A percentile compares a stretch with the other conserved stretches of the same genome.
These are phyloP conservation scores for Ramphastos sulfuratus DNA, from an alignment of 2,113 vertebrate species.

Conservation along the genomic window DNA sequence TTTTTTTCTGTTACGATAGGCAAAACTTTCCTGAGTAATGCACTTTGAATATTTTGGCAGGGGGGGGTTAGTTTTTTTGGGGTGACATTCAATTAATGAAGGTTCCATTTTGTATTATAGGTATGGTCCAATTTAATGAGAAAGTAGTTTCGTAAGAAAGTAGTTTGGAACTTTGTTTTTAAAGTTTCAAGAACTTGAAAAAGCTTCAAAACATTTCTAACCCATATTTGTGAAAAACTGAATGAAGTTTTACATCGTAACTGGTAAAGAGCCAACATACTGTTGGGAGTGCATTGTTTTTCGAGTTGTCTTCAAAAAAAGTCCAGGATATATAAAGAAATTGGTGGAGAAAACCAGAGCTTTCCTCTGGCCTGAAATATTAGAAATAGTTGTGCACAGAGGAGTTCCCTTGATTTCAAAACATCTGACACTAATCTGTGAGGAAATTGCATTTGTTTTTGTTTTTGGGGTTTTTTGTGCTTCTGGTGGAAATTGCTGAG, in stretches of 20 bases:
- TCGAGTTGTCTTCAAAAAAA: background rate
- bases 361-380: background rate
- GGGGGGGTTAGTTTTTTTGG: background rate
- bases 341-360: fast-evolving
- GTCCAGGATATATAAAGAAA: background rate
- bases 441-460: background rate
- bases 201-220: background rate
- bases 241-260: background rate
- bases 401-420: background rate
- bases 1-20: background rate
- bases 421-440: background rate
- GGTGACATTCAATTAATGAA: background rate
- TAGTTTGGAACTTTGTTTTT: background rate
- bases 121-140: background rate
- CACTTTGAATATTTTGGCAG: background rate
- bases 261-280: background rate
- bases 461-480: background rate
- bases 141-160: background rate
- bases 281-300: background rate
- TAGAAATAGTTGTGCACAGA: background rate
- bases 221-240: background rate
- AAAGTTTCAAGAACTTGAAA: background rate
- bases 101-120: background rate
- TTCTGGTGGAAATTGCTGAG: background rate
- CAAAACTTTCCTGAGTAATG: background rate